Conservation (phyloP, 2,797 vertebrate genomes). For the Platalea minor region DNA sequence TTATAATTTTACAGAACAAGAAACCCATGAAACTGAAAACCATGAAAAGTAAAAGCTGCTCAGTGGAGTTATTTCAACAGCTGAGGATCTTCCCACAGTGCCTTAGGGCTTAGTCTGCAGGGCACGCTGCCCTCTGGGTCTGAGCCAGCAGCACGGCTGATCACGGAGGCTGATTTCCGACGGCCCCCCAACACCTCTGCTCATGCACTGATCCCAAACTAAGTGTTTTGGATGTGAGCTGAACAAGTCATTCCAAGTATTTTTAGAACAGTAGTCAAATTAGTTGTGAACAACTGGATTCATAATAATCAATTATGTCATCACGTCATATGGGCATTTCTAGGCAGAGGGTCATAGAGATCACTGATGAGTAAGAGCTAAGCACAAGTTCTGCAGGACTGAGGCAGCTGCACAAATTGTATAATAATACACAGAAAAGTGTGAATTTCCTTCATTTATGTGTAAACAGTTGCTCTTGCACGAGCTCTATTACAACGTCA, state of each 20-base stretch:
- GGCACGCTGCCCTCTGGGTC: rapidly evolving
- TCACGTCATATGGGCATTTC: background rate
- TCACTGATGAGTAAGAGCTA: background rate
- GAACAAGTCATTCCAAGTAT: background rate
- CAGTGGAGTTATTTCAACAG: background rate
- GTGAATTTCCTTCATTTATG: background rate
- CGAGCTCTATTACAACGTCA: background rate
- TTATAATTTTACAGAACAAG: background rate
- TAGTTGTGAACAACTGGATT: background rate
- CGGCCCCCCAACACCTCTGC: background rate
- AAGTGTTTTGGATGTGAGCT: background rate
- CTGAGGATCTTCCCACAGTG: background rate
- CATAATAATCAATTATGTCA: rapidly evolving
- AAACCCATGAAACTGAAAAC: background rate
- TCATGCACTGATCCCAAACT: rapidly evolving
- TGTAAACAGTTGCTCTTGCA: background rate
- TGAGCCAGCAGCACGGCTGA: background rate
- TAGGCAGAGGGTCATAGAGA: background rate
- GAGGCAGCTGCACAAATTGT: background rate
- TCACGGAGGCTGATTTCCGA: background rate
- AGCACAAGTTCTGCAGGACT: background rate
- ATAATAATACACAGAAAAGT: background rate
- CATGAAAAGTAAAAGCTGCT: background rate
- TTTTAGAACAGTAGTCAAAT: background rate
- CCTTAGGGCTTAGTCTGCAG: background rate